Base-by-base conservation (phyloP, 64 coral and sea anemone genomes). In the Dendrophyllia cribrosa region DNA sequence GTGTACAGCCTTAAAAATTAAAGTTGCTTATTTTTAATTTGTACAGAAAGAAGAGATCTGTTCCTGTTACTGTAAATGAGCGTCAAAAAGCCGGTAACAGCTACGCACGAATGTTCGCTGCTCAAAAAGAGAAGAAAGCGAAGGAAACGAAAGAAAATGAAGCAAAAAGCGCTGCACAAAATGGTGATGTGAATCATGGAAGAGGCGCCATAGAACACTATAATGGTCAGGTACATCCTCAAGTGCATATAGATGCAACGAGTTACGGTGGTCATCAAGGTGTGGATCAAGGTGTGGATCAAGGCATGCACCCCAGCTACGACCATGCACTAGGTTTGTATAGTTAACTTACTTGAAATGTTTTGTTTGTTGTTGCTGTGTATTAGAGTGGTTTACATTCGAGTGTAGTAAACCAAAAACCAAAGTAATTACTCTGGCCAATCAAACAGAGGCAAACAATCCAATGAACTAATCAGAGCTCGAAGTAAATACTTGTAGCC, bases 41-140 rank as follows among this genome's bases (percentile, higher is more conserved):
- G n/a, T 0, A 20, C 17, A 84, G 80, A 22, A 84, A 84, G 20
- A 84, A 68, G 46, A 68, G 80, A 68, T 67, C 80, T 4, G 45
- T 50, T 12, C 62, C 80, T 51, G 61, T 67, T 13, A 7, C 60
- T n/a, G 9, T 67, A 4, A 50, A 21, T 17, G 80, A 84, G 11
- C 80, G 80, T 51, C 80, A 84, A 68, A 84, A 84, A 68, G 43
- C 43, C 20, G 60, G 8, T 4, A 84, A 84, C 80, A 84, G 80
- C 20, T 84, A 84, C 11, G 80, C 80, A 50, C 80, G 80, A 50
- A 84, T 84, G 46, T 84, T 84, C 50, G 80, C 80, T 9, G 80
- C 62, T 51, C 80, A 23, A 49, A 84, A 84, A 67, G 59, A 84
- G 63, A 84, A 84, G 34, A 84, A 82, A 19, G 78, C 58, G 2